Evolutionary conservation across 1,140 invertebrate genomes (phyloP), one percentile per base, ranked within the genome.

Genomic region (Philotrypesis tridentata): DNA sequence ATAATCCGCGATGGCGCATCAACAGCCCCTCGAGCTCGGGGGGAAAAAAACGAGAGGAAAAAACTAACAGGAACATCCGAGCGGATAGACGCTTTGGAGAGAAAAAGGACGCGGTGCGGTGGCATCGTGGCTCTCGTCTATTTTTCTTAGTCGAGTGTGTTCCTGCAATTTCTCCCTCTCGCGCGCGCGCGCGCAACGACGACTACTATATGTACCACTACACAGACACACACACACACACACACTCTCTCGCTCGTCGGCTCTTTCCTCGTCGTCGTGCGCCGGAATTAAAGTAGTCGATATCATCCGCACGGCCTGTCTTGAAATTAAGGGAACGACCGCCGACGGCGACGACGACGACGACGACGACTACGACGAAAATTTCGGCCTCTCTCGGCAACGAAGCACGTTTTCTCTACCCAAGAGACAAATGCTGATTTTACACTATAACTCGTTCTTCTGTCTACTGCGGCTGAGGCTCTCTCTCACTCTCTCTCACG

Each of bases 201-300:
- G 85, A 86, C 85, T 84, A 84, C 48, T 55, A 55, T 37, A 37
- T 37, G 9, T 25, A 25, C 67, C 83, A 48, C 82, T 85, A 83
- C 84, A n/a, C n/a, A n/a, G n/a, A n/a, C n/a, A n/a, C n/a, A n/a
- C n/a, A n/a, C n/a, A n/a, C n/a, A n/a, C n/a, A n/a, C n/a, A n/a
- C n/a, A n/a, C n/a, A n/a, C n/a, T n/a, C n/a, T n/a, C n/a, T n/a
- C n/a, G n/a, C n/a, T n/a, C n/a, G n/a, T n/a, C n/a, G n/a, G n/a
- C 82, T 80, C 84, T 84, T 84, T 85, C 84, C 79, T 74, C 86
- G 48, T 87, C 87, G 84, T 85, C 84, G 84, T 87, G 84, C 86
- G 85, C 86, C 85, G 86, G 84, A 89, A 90, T 89, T 90, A 86
- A 89, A 90, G 89, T 89, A 89, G 89, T 89, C 89, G 89, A 90